phyloP scores from a whole-genome alignment of 2,888 invertebrate species.

The Lumbricus terrestris region DNA sequence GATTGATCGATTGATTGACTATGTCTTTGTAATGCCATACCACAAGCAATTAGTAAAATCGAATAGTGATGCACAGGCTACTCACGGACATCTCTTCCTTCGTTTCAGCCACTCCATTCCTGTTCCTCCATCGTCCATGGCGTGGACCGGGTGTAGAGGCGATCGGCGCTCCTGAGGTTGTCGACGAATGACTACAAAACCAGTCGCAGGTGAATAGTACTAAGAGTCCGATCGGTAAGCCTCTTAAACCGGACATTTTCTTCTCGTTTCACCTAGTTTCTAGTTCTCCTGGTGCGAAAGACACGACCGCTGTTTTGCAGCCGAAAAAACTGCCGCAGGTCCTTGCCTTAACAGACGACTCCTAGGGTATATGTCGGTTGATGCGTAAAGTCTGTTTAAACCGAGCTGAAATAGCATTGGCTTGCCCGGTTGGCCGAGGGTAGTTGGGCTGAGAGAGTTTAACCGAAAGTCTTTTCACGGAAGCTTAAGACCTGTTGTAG shows the following conservation, averaged over 20 bases:
- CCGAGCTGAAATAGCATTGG: no score
- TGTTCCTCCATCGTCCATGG: not conserved
- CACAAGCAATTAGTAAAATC: no score
- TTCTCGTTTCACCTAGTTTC: not conserved
- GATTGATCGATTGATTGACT: no score
- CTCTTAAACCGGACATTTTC: not conserved
- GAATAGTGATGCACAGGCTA: no score
- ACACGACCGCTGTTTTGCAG: not conserved
- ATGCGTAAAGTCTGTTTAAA: not conserved
- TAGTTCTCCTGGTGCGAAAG: no score
- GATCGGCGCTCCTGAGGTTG: not conserved
- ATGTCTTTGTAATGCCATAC: no score
- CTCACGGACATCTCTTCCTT: not conserved
- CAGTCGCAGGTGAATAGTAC: not conserved
- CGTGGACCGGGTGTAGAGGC: not conserved
- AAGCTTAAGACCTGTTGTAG: not conserved
- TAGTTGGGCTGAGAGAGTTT: no score
- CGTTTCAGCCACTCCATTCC: not conserved
- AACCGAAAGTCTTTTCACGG: no score
- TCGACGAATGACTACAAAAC: not conserved
- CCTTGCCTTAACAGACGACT: not conserved
- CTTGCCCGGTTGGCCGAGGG: not conserved
- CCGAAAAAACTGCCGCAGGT: not conserved
- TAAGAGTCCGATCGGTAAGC: not conserved
- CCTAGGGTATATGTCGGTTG: not conserved